Evolutionary conservation across 2,888 invertebrate genomes (phyloP).

Genomic region (Dermolepida albohirtum): DNA sequence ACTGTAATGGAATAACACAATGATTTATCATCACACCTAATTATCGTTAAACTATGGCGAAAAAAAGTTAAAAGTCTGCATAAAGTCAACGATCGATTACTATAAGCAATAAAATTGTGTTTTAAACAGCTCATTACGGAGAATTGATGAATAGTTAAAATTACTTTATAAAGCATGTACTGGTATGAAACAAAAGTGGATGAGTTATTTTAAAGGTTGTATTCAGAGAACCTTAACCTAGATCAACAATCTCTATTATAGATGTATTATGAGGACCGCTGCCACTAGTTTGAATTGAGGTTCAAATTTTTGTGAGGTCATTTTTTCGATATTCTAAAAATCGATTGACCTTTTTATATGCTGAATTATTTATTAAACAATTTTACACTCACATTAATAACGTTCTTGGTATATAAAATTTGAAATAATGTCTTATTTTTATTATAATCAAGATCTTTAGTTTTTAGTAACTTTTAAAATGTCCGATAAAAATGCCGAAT

Average conservation of each 20-base stretch:
- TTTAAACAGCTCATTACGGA: slow-evolving; percentile 5
- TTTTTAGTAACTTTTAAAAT: no score
- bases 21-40: slow-evolving; percentile 4
- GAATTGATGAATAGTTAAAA: slow-evolving; percentile 25
- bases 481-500: no score
- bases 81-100: slow-evolving; percentile 4
- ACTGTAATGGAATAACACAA: slow-evolving; percentile 2
- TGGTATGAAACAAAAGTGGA: not conserved
- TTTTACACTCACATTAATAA: no score
- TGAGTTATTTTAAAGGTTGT: slow-evolving; percentile 12
- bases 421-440: no score
- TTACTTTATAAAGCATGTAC: slow-evolving; percentile 23
- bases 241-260: slow-evolving; percentile 1
- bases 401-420: no score
- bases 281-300: no score
- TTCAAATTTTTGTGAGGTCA: no score
- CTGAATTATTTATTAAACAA: no score
- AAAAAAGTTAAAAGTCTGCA: slow-evolving; percentile 4
- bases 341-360: no score
- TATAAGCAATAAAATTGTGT: slow-evolving; percentile 12
- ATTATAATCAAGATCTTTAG: no score
- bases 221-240: slow-evolving; percentile 11
- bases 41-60: slow-evolving; percentile 10
- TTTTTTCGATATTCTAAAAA: no score
- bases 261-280: not conserved